These are phyloP conservation scores for Sinelater perroti DNA, from an alignment of 2,888 invertebrate genomes.

Conservation along the genomic window DNA sequence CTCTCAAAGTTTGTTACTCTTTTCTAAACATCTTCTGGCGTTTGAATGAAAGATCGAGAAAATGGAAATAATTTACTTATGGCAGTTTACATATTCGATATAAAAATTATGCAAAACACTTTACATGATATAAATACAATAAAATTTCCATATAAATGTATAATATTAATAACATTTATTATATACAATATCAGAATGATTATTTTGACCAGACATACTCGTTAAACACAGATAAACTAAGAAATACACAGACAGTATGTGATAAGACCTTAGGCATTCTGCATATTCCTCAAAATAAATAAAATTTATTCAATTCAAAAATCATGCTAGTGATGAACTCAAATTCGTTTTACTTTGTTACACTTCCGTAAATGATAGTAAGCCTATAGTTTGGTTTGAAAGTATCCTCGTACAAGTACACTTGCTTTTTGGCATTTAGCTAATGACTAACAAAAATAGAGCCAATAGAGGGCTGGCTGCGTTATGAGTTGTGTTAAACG, in stretches of 20 bases:
- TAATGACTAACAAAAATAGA: constrained; percentile 38
- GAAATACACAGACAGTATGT: constrained; percentile 45
- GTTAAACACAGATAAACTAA: constrained; percentile 53
- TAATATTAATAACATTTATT: constrained; percentile 57
- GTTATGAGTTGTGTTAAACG: constrained; percentile 26
- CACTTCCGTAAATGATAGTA: constrained; percentile 14
- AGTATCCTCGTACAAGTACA: constrained; percentile 36
- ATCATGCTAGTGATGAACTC: not conserved
- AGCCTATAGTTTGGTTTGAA: constrained; percentile 19
- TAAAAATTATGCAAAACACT: constrained; percentile 58
- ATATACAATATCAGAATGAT: constrained; percentile 55
- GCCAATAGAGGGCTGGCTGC: constrained; percentile 31
- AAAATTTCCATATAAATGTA: constrained; percentile 51
- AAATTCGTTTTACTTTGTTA: too few relatives aligned
- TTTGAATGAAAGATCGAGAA: constrained; percentile 1
- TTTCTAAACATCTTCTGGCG: too few relatives aligned
- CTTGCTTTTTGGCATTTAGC: constrained; percentile 38
- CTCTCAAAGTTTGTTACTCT: too few relatives aligned
- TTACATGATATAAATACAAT: constrained; percentile 55
- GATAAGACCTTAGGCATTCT: constrained; percentile 21
- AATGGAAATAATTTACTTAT: constrained; percentile 47
- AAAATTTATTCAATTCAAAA: constrained; percentile 10
- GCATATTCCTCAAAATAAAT: constrained; percentile 25
- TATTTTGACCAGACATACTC: constrained; percentile 60
- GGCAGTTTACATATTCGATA: constrained; percentile 55